phyloP scores from a whole-genome alignment of 2,888 invertebrate species.

The Nephrotoma guestfalica region DNA sequence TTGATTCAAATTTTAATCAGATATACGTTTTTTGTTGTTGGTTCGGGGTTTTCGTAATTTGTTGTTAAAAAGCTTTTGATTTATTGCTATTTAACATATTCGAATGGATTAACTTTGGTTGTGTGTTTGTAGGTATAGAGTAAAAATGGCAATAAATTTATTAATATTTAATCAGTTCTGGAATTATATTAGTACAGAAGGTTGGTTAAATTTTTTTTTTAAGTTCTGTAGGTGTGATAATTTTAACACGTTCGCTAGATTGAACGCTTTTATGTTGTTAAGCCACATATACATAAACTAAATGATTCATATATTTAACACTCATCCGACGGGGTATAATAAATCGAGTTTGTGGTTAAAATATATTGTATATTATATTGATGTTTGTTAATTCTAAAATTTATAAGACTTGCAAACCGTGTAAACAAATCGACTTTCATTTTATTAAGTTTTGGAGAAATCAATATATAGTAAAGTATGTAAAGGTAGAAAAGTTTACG shows the following conservation, averaged over 20 bases:
- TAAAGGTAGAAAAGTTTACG: not conserved
- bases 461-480: not conserved
- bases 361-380: too few species aligned
- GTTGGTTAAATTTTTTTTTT: not conserved
- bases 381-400: not conserved
- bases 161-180: not conserved
- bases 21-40: not conserved
- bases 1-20: not conserved
- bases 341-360: not conserved
- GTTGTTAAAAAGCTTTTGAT: not conserved
- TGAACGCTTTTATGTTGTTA: not conserved
- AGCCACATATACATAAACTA: not conserved
- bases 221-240: not conserved
- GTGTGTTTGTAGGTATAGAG: not conserved
- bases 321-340: not conserved
- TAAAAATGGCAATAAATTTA: not conserved
- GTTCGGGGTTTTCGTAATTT: not conserved
- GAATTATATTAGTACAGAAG: not conserved
- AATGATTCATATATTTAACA: not conserved
- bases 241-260: not conserved
- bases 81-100: not conserved
- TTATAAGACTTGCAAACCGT: not conserved
- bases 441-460: not conserved
- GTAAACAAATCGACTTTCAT: not conserved
- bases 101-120: not conserved